phyloP scores from a whole-genome alignment of 1,140 invertebrate genomes.

The Drosophila littoralis region DNA sequence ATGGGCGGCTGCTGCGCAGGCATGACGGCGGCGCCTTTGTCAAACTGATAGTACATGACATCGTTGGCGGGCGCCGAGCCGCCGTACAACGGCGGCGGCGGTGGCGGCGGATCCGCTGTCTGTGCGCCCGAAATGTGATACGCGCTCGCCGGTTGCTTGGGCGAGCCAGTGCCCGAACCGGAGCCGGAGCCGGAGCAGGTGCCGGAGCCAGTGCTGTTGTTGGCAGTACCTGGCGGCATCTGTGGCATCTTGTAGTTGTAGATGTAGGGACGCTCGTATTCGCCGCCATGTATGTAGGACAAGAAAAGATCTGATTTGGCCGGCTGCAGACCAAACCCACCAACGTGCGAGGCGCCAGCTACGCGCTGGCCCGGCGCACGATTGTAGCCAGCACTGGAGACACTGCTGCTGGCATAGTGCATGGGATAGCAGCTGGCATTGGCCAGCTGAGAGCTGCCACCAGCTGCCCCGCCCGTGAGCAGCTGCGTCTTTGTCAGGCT shows the following conservation, averaged over 20 bases:
- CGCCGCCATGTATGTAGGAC: slow-evolving; percentile 77
- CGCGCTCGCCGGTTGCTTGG: slow-evolving; percentile 66
- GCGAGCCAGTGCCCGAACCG: slow-evolving; percentile 40
- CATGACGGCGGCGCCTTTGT: slow-evolving; percentile 69
- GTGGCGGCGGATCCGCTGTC: slow-evolving; percentile 78
- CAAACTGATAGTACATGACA: slow-evolving; percentile 84
- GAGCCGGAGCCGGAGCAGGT: slow-evolving; percentile 10
- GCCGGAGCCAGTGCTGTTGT: slow-evolving; percentile 24
- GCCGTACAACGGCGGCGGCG: slow-evolving; percentile 67
- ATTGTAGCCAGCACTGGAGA: slow-evolving; percentile 50
- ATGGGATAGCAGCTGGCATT: slow-evolving; percentile 74
- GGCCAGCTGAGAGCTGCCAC: slow-evolving; percentile 59
- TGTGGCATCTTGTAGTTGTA: slow-evolving; percentile 84
- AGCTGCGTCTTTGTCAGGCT: slow-evolving; percentile 78
- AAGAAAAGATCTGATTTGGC: slow-evolving; percentile 83
- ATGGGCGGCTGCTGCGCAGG: slow-evolving; percentile 55
- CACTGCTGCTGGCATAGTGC: slow-evolving; percentile 66
- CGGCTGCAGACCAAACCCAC: slow-evolving; percentile 68
- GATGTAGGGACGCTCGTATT: slow-evolving; percentile 79
- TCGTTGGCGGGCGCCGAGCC: slow-evolving; percentile 77
- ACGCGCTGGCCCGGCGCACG: slow-evolving; percentile 56
- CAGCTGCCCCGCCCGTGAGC: slow-evolving; percentile 53
- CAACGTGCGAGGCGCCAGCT: slow-evolving; percentile 3
- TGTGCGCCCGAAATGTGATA: slow-evolving; percentile 83
- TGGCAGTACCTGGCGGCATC: slow-evolving; percentile 60